Conservation (phyloP, 2,113 vertebrate genomes). For the Gopherus flavomarginatus region DNA sequence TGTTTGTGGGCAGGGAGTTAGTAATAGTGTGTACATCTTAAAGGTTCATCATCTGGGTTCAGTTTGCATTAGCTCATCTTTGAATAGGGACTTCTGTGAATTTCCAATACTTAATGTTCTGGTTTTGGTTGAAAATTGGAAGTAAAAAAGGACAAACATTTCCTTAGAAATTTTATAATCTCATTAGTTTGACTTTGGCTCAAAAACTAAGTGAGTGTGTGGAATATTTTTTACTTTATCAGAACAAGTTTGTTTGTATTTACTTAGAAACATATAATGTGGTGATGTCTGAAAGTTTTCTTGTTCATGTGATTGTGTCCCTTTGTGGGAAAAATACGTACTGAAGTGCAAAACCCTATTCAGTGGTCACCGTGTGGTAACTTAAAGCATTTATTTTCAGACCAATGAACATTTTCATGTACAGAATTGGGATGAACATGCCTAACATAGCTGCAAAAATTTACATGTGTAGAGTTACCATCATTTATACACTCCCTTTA, state of each 20-base stretch:
- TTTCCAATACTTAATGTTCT: neutral
- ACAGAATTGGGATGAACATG: neutral
- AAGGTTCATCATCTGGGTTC: neutral
- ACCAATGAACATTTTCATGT: neutral
- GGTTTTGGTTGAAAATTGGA: neutral
- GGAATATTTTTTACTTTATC: neutral
- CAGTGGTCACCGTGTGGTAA: neutral
- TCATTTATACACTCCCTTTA: neutral
- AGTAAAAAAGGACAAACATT: neutral
- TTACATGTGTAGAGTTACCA: neutral
- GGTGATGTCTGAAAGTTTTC: neutral
- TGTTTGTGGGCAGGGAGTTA: neutral
- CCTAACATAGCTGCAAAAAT: neutral
- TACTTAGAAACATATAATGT: neutral
- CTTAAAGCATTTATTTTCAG: neutral
- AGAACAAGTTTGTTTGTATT: neutral
- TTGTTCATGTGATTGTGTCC: neutral
- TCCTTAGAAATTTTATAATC: neutral
- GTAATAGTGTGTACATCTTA: neutral
- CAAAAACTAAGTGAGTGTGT: neutral
- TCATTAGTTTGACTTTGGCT: neutral
- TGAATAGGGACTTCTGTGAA: neutral
- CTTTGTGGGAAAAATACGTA: neutral
- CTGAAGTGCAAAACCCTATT: neutral
- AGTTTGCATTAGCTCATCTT: neutral